Conservation (phyloP, 1,140 invertebrate genomes). For the Papilio polyxenes region DNA sequence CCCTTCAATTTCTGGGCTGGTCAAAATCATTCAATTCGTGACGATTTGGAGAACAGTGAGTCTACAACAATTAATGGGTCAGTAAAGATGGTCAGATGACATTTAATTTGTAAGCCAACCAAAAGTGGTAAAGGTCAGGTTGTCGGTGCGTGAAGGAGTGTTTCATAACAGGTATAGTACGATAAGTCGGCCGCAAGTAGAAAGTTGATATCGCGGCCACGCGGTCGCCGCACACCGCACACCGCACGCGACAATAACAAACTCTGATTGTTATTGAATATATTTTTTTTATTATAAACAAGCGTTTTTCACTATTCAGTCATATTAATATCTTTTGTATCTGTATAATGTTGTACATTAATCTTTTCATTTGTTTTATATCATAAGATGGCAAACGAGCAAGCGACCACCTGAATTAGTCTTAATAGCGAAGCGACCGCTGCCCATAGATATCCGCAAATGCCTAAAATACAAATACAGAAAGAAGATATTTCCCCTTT, state of each 20-base stretch:
- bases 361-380: background rate
- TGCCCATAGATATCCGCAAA: no score
- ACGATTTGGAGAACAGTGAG: background rate
- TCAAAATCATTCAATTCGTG: background rate
- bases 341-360: no score
- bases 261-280: background rate
- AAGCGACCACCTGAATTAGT: no score
- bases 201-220: constrained; percentile 1
- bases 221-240: constrained; percentile 2
- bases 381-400: no score
- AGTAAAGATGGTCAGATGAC: constrained; percentile 1
- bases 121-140: constrained; percentile 14
- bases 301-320: no score
- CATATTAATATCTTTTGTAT: background rate
- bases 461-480: no score
- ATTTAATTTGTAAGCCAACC: constrained; percentile 3
- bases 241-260: background rate
- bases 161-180: constrained; percentile 21
- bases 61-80: background rate
- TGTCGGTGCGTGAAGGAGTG: background rate
- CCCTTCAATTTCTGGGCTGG: no score
- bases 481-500: no score
- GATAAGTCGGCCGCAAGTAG: constrained; percentile 1
- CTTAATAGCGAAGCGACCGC: no score
- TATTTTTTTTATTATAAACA: background rate